These are phyloP conservation scores for Menidia beryllina DNA, from an alignment of 2,113 vertebrate genomes.

Conservation along the genomic window DNA sequence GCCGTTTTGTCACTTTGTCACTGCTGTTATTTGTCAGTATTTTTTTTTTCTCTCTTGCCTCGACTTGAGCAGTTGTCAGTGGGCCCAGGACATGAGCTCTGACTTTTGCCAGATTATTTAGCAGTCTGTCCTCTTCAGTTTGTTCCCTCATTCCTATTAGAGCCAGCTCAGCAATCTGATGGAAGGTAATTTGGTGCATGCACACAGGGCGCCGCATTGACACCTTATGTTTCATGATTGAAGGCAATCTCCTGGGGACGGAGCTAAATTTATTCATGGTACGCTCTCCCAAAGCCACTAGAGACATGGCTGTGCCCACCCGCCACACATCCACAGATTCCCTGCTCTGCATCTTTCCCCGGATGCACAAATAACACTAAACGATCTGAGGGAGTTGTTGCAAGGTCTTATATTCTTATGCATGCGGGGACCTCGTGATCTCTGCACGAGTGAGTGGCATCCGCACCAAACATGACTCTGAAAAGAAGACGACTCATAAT, in stretches of 20 bases:
- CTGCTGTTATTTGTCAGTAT: neutral
- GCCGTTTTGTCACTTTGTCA: neutral
- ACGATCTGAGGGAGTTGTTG: constrained; percentile 72
- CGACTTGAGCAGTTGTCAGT: constrained; percentile 53
- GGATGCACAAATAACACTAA: constrained; percentile 79
- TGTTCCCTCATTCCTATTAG: constrained; percentile 72
- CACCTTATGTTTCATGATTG: constrained; percentile 85
- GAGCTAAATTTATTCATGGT: constrained; percentile 83
- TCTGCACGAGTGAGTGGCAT: constrained; percentile 26
- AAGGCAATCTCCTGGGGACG: constrained; percentile 83
- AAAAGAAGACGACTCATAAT: constrained; percentile 51
- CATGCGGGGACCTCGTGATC: constrained; percentile 51
- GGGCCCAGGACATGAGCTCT: constrained; percentile 66
- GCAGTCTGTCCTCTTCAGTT: constrained; percentile 63
- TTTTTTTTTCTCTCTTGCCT: constrained; percentile 27
- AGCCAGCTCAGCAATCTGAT: constrained; percentile 75
- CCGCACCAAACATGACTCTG: constrained; percentile 11
- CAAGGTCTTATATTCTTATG: constrained; percentile 61
- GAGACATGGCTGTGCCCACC: constrained; percentile 72
- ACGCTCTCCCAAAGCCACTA: constrained; percentile 75
- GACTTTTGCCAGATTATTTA: constrained; percentile 79
- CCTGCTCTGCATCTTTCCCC: constrained; percentile 73
- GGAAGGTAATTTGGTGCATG: constrained; percentile 80
- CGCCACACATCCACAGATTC: constrained; percentile 73
- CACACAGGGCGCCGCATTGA: constrained; percentile 77